These are phyloP conservation scores for Drosophila murphyi DNA, from an alignment of 1,140 invertebrate species.

Conservation along the genomic window DNA sequence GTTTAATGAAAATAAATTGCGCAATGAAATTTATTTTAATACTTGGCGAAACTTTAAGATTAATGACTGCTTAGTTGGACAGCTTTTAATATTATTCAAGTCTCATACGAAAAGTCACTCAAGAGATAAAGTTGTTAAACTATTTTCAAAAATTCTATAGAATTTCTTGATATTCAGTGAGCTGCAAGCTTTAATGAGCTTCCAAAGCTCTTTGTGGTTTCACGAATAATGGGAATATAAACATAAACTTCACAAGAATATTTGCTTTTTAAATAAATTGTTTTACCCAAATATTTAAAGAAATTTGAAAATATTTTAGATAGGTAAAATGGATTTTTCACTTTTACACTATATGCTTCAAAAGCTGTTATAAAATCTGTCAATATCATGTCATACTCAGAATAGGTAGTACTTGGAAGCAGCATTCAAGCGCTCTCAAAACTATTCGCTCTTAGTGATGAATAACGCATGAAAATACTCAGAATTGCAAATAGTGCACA, in stretches of 20 bases:
- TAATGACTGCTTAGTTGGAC: slow-evolving; percentile 8
- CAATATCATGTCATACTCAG: not conserved
- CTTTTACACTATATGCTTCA: too few relatives aligned
- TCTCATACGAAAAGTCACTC: not conserved
- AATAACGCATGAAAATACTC: not conserved
- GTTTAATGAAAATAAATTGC: slow-evolving; percentile 22
- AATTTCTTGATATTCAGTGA: not conserved
- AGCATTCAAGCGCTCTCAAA: not conserved
- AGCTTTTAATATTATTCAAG: slow-evolving; percentile 10
- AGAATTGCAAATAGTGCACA: not conserved
- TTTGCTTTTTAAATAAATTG: too few relatives aligned
- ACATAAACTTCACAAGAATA: too few relatives aligned
- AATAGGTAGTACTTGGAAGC: not conserved
- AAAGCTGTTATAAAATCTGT: too few relatives aligned
- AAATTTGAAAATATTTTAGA: too few relatives aligned
- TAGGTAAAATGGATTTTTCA: too few relatives aligned
- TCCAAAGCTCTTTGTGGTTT: too few relatives aligned
- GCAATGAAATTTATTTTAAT: slow-evolving; percentile 1
- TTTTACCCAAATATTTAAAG: too few relatives aligned
- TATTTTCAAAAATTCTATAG: not conserved
- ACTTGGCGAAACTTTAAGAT: slow-evolving; percentile 16
- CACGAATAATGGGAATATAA: not conserved
- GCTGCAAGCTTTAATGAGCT: not conserved
- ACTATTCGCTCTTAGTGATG: not conserved
- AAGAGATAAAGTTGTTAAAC: slow-evolving; percentile 2